These are phyloP conservation scores for Regulus satrapa DNA, from an alignment of 2,113 vertebrate genomes.

Conservation along the genomic window DNA sequence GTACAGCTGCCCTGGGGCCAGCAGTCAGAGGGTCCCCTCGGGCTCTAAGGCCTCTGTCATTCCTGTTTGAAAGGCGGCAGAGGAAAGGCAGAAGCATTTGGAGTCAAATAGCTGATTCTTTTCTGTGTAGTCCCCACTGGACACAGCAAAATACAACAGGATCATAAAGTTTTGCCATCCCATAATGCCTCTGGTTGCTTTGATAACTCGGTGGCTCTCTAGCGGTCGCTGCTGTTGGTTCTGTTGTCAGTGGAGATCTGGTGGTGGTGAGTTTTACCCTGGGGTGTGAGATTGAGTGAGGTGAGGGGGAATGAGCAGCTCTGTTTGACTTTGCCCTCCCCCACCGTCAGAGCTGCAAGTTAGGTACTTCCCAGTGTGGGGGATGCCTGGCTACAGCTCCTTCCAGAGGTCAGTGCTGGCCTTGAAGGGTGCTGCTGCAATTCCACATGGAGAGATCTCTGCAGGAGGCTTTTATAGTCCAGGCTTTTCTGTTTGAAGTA, in stretches of 20 bases:
- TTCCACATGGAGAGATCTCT: not conserved
- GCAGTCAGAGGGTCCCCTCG: no score
- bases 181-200: not conserved
- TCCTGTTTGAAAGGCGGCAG: not conserved
- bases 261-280: not conserved
- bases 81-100: not conserved
- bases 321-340: not conserved
- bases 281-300: not conserved
- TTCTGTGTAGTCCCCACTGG: not conserved
- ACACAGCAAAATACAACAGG: not conserved
- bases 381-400: not conserved
- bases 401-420: not conserved
- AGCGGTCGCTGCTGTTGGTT: not conserved
- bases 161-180: not conserved
- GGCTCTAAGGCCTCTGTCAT: not conserved
- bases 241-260: not conserved
- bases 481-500: not conserved
- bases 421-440: not conserved
- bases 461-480: not conserved
- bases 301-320: not conserved
- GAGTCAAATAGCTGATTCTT: not conserved
- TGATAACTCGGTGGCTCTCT: not conserved
- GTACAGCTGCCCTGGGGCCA: not conserved
- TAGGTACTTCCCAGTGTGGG: not conserved
- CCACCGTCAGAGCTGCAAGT: not conserved